Evolutionary conservation across 2,888 invertebrate genomes (phyloP), one percentile per base, ranked within the genome.

Genomic region (Coecobrya sp.): DNA sequence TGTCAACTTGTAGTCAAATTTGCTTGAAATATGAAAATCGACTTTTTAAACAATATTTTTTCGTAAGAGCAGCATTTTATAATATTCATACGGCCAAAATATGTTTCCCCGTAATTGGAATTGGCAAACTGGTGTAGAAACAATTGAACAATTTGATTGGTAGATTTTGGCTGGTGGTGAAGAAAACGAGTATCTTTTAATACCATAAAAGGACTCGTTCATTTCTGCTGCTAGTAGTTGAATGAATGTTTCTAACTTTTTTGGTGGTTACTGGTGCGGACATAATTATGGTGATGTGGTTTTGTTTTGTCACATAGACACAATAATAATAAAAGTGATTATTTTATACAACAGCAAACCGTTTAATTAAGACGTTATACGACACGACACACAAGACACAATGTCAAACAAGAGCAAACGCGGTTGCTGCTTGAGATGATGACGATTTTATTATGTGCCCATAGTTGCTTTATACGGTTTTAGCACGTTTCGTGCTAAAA

Each of bases 311-410:
- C 49, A 52, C 52, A 73, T n/a, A 16, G 19, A n/a, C n/a, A n/a
- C 19, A 55, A 7, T 55, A 16, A 55, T 19, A 19, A 42, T 22
- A 13, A n/a, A n/a, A n/a, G 45, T 27, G 45, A 45, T 45, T 42
- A 76, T 52, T 52, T 16, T 49, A 76, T n/a, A n/a, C n/a, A n/a
- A n/a, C 59, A 79, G 22, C n/a, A 30, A 22, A 8, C 27, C 5
- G 59, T 55, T 82, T 82, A 82, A 82, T 82, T 55, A 82, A 82
- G 82, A 55, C 82, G 22, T 82, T 82, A 30, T 59, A 52, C 27
- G 27, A 27, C 8, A 62, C 22, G 16, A 16, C 36, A 68, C 73
- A 62, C 22, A 27, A 16, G 68, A 68, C 73, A 73, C 73, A 42
- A 45, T 76, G 76, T 76, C 76, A 76, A 76, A 52, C 52, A 76